Percentiles rank a stretch among this genome's conserved stretches.
Evolutionary conservation across 2,113 vertebrate genomes (phyloP).

Genomic region (Balaeniceps rex): DNA sequence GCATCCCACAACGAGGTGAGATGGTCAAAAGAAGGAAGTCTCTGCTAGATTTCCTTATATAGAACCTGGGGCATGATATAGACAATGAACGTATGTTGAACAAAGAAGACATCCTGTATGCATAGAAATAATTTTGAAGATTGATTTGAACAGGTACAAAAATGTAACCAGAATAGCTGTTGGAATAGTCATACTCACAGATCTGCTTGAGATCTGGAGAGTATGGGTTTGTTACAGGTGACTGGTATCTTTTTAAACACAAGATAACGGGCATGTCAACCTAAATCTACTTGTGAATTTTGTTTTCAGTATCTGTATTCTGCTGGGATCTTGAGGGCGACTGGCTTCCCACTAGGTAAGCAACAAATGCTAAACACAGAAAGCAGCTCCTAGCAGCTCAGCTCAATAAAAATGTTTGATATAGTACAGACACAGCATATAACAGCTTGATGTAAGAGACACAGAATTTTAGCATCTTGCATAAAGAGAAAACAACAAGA

Average conservation of each 20-base stretch:
- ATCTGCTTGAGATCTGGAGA: not conserved
- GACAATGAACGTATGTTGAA: not conserved
- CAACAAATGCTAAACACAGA: not conserved
- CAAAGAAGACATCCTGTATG: not conserved
- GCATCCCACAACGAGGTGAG: not conserved
- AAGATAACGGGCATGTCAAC: not conserved
- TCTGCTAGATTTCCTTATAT: not conserved
- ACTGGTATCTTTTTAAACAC: not conserved
- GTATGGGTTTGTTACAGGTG: not conserved
- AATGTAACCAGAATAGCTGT: not conserved
- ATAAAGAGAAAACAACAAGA: not conserved
- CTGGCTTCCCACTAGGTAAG: slow-evolving; percentile 23
- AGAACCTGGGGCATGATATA: not conserved
- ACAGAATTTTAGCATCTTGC: not conserved
- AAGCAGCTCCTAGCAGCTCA: not conserved
- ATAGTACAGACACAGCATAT: accelerated
- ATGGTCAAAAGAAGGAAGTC: not conserved
- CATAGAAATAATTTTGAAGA: not conserved
- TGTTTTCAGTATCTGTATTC: slow-evolving; percentile 15
- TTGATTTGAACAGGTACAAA: not conserved
- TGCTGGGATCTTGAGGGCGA: not conserved
- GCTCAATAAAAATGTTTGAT: not conserved
- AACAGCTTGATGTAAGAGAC: not conserved
- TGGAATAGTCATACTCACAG: not conserved
- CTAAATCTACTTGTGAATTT: not conserved